Evolutionary conservation across 2,113 vertebrate species (phyloP), one percentile per base, ranked within the genome.

Genomic region (Siniperca chuatsi): DNA sequence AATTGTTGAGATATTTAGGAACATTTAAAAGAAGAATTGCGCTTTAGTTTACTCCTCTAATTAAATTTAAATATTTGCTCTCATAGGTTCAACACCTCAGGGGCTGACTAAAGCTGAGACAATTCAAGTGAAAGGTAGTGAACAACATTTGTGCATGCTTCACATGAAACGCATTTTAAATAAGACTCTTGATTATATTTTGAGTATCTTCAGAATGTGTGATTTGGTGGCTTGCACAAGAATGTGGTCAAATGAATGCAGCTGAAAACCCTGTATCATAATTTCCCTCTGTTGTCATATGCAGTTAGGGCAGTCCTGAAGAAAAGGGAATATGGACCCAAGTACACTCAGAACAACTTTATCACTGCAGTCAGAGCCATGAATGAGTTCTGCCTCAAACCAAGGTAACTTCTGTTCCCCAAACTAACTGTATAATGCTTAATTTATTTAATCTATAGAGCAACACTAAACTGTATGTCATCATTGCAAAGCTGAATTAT

Each of bases 371-470:
- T 99, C 81, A 97, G 98, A 97, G 98, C 98, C 81, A 98, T 99
- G 95, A 99, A 99, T 89, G 98, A 99, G 81, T 99, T 99, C 95
- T 99, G 98, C 84, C 97, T 99, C 75, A 99, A 99, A 94, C 97
- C 97, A 93, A 99, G 98, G 98, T 99, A 96, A 21, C 83, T 3
- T 15, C 29, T 62, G 6, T 0, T 50, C 13, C 1, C 44, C 15
- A 1, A 8, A 57, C 2, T n/a, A 10, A 21, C 6, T 5, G 4
- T 58, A 50, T 44, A 35, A 16, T 21, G 2, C 33, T 7, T 40
- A 12, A 73, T 35, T 64, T 40, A 54, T 72, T 35, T 20, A 21
- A 12, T 55, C 6, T 5, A 18, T 11, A 37, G 9, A 44, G n/a
- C 8, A 44, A 61, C 64, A 64, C 18, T 20, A 11, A 74, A 18